Base-by-base conservation (phyloP, 2,888 invertebrate genomes). In the Hirtodrosophila duncani region DNA sequence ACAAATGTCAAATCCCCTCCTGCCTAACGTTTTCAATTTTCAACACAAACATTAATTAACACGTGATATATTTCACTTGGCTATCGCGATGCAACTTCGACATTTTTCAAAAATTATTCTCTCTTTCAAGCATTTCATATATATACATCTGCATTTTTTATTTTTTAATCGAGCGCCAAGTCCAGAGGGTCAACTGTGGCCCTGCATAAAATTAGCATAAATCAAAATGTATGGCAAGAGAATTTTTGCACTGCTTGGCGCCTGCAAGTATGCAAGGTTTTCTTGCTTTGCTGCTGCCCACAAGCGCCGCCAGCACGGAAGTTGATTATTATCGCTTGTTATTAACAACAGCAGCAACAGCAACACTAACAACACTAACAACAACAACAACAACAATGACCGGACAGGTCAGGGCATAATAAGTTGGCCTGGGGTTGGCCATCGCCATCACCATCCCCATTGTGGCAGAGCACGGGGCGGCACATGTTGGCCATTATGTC, bases 291-390 rank as follows among this genome's bases (percentile, higher is more conserved):
- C 17, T 14, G 18, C 16, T 29, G 7, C n/a, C 44, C 21, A 9
- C 34, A 48, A 55, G 57, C 61, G 66, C 74, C 69, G 53, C 61
- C 57, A 59, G 75, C 81, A 65, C 80, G 80, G 80, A 80, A 80
- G 80, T 80, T 72, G 80, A 80, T 80, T 80, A 82, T 82, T 80
- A 82, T 80, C 81, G 80, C 80, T 74, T 82, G 82, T 82, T 82
- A 80, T 82, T 80, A 80, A 82, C 75, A 75, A 61, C 61, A 48
- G 50, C 59, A 68, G 57, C 51, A 67, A 61, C 59, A 48, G 31
- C 20, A 49, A 34, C 37, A 30, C 44, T 17, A 50, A 36, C 48
- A 51, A 42, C n/a, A n/a, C n/a, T n/a, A n/a, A n/a, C 24, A 38
- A 44, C 49, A 51, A 49, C 49, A 63, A 45, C 43, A 58, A 53